Percentiles rank a stretch among this genome's conserved stretches.
These are phyloP conservation scores for Cinclus mexicanus DNA, from an alignment of 2,113 vertebrate genomes.

Conservation along the genomic window DNA sequence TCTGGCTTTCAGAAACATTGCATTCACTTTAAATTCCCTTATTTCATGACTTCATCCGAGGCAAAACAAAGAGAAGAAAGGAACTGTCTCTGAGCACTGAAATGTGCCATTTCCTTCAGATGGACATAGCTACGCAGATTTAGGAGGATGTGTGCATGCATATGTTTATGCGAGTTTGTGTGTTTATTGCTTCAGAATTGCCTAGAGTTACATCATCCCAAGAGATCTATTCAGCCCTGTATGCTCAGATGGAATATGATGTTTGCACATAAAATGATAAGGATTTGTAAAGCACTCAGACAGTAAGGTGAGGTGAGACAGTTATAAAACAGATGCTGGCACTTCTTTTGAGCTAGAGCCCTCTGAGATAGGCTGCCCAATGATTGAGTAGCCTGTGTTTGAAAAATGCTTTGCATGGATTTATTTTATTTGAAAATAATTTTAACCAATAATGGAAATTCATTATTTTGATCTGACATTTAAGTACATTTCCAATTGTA, in stretches of 20 bases:
- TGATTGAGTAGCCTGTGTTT: background rate
- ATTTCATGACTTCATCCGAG: slow-evolving; percentile 29
- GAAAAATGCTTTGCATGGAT: background rate
- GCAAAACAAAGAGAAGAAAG: slow-evolving; percentile 35
- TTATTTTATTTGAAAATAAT: slow-evolving; percentile 1
- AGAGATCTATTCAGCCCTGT: slow-evolving; percentile 13
- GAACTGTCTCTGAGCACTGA: background rate
- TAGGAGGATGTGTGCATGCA: slow-evolving; percentile 46
- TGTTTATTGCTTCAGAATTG: slow-evolving; percentile 46
- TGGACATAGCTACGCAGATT: slow-evolving; percentile 3
- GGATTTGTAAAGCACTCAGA: slow-evolving; percentile 32
- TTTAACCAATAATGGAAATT: slow-evolving; percentile 10
- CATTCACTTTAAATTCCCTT: slow-evolving; percentile 34
- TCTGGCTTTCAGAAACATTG: slow-evolving; percentile 40
- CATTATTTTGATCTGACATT: slow-evolving; percentile 17
- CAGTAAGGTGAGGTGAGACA: slow-evolving; percentile 6
- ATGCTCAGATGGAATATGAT: slow-evolving; percentile 36
- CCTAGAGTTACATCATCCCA: slow-evolving; percentile 46
- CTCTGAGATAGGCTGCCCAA: background rate
- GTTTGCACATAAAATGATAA: slow-evolving; percentile 45
- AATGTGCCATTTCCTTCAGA: slow-evolving; percentile 9
- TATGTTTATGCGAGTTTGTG: slow-evolving; percentile 45
- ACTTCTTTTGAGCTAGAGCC: background rate
- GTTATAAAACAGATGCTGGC: slow-evolving; percentile 40
- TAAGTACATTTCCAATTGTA: slow-evolving; percentile 1